These are phyloP conservation scores for Ageneiosus marmoratus DNA, from an alignment of 2,113 vertebrate species.

Conservation along the genomic window DNA sequence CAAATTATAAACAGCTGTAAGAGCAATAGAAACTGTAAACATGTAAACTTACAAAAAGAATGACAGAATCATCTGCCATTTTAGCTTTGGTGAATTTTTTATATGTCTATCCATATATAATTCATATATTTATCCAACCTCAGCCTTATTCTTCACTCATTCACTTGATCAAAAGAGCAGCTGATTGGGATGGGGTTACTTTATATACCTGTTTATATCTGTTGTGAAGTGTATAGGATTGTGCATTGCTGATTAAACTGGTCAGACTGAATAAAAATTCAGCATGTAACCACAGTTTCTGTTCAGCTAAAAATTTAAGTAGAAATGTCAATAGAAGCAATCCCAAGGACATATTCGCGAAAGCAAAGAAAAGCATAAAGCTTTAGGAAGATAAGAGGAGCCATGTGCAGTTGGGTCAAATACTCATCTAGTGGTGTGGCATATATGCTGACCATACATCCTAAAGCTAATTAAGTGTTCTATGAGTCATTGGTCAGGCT, in stretches of 20 bases:
- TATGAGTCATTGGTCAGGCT: not conserved
- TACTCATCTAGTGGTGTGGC: slow-evolving; percentile 2
- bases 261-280: not conserved
- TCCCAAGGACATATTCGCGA: not conserved
- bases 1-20: not conserved
- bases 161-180: not conserved
- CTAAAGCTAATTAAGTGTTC: not conserved
- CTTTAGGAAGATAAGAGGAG: not conserved
- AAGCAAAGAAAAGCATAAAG: not conserved
- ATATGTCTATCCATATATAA: not conserved
- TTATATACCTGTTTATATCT: not conserved
- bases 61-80: too few species aligned
- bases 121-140: too few species aligned
- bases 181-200: slow-evolving; percentile 4
- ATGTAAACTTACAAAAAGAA: not conserved
- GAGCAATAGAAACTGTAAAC: not conserved
- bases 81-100: not conserved
- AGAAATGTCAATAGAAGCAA: not conserved
- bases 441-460: not conserved
- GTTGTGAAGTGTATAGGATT: not conserved
- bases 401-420: not conserved
- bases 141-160: slow-evolving; percentile 2
- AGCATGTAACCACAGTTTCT: not conserved
- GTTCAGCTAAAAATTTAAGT: not conserved
- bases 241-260: slow-evolving; percentile 4